Conservation (phyloP, 2,888 invertebrate genomes). For the Taphrorychus bicolor region DNA sequence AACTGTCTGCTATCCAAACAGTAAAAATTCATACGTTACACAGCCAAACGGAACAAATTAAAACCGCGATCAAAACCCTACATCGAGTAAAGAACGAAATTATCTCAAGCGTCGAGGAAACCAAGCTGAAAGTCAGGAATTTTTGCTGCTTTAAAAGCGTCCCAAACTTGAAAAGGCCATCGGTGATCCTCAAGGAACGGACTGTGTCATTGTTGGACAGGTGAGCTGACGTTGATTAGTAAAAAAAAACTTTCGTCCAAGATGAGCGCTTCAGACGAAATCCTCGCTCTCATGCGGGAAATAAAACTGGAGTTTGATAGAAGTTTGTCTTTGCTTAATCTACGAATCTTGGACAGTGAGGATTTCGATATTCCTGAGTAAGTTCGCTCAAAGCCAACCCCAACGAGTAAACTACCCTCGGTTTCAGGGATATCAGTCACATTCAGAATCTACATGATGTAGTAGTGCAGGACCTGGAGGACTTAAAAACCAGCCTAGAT, state of each 20-base stretch:
- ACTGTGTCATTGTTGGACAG: conserved; percentile 37
- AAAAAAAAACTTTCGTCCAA: too few species aligned
- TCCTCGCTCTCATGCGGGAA: conserved; percentile 16
- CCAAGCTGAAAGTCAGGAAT: conserved; percentile 11
- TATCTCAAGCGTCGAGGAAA: conserved; percentile 32
- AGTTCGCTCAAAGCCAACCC: conserved; percentile 1
- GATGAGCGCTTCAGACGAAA: conserved; percentile 15
- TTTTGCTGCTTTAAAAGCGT: too few species aligned
- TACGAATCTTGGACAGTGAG: conserved; percentile 13
- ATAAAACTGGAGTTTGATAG: conserved; percentile 30
- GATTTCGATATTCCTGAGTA: conserved; percentile 40
- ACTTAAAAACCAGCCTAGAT: conserved; percentile 40
- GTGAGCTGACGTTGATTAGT: too few species aligned
- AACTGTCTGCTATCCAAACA: too few species aligned
- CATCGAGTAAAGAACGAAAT: conserved; percentile 32
- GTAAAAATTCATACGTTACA: too few species aligned
- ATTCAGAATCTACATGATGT: conserved; percentile 45
- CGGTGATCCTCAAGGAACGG: conserved; percentile 28
- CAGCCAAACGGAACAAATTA: conserved; percentile 15
- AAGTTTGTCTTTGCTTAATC: conserved; percentile 15
- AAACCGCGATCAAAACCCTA: conserved; percentile 21
- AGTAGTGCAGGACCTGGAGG: conserved; percentile 41
- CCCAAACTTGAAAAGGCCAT: too few species aligned
- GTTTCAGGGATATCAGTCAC: conserved; percentile 41
- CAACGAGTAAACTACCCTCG: not conserved